Percentiles rank a stretch among this genome's conserved stretches.
phyloP scores from a whole-genome alignment of 1,140 invertebrate genomes.

The Cotesia vestalis region DNA sequence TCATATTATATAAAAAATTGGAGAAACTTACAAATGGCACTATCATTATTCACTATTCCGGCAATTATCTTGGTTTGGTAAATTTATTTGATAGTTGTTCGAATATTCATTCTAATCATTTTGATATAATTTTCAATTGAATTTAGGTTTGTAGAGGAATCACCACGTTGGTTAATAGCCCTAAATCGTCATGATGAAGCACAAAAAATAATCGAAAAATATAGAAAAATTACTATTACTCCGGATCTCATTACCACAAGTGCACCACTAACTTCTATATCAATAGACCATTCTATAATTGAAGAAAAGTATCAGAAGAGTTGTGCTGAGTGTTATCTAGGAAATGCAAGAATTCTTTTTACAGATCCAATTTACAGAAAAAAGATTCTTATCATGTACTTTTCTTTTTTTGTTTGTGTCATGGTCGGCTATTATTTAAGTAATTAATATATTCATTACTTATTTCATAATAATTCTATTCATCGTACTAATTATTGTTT shows the following conservation, averaged over 20 bases:
- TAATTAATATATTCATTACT: no score
- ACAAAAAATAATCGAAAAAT: no score
- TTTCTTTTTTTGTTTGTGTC: conserved; percentile 63
- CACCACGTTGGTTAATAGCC: conserved; percentile 63
- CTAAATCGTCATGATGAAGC: conserved; percentile 44
- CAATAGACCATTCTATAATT: no score
- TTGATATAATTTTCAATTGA: no score
- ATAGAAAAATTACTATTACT: conserved; percentile 40
- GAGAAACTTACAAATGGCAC: conserved; percentile 67
- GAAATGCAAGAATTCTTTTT: conserved; percentile 39
- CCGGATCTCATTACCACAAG: not conserved
- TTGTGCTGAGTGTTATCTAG: conserved; percentile 27
- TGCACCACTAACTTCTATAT: no score
- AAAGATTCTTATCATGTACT: conserved; percentile 52
- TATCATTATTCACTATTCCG: conserved; percentile 67
- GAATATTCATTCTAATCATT: no score
- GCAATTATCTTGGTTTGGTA: conserved; percentile 67
- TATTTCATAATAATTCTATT: not conserved
- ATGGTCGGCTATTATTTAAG: conserved; percentile 61
- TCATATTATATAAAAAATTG: conserved; percentile 68
- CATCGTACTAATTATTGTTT: not conserved
- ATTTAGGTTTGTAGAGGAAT: conserved; percentile 63
- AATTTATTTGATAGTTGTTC: not conserved
- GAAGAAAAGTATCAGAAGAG: not conserved
- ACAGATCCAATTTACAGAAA: conserved; percentile 47